Conservation (phyloP, 2,797 vertebrate genomes). For the Cryptoblepharus egeriae region DNA sequence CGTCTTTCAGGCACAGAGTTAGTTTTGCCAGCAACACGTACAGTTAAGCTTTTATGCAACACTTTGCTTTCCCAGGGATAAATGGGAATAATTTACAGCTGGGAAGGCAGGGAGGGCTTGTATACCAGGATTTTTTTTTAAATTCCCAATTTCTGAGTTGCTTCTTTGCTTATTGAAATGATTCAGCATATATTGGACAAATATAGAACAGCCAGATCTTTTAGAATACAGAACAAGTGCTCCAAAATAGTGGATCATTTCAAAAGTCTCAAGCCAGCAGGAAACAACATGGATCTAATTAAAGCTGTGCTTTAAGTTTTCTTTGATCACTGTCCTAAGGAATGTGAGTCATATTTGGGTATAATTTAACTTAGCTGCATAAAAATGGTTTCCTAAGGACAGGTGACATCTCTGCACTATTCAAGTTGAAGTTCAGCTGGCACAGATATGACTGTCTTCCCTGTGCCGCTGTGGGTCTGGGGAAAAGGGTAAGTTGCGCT, state of each 20-base stretch:
- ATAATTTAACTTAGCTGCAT: conserved; percentile 9
- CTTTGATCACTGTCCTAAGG: conserved; percentile 54
- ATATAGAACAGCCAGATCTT: conserved; percentile 65
- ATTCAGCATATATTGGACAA: conserved; percentile 55
- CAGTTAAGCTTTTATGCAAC: conserved; percentile 58
- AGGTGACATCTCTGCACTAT: no score
- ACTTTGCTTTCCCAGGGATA: conserved; percentile 58
- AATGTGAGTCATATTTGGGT: conserved; percentile 56
- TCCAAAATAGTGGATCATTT: not conserved
- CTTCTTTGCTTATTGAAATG: conserved; percentile 55
- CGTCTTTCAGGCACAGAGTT: conserved; percentile 44
- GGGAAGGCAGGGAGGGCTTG: conserved; percentile 61
- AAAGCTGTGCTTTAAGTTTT: conserved; percentile 55
- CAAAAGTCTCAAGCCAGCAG: conserved; percentile 45
- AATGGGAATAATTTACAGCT: conserved; percentile 68
- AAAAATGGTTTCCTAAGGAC: not conserved
- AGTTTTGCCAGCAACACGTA: conserved; percentile 59
- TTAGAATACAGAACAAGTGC: conserved; percentile 58
- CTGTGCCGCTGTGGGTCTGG: no score
- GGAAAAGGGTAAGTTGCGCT: no score
- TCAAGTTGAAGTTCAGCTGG: no score
- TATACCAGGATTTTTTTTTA: conserved; percentile 39
- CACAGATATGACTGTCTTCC: no score
- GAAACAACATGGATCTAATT: conserved; percentile 65
- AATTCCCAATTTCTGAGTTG: conserved; percentile 39